These are phyloP conservation scores for Sprattus sprattus DNA, from an alignment of 2,113 vertebrate genomes.

Conservation along the genomic window DNA sequence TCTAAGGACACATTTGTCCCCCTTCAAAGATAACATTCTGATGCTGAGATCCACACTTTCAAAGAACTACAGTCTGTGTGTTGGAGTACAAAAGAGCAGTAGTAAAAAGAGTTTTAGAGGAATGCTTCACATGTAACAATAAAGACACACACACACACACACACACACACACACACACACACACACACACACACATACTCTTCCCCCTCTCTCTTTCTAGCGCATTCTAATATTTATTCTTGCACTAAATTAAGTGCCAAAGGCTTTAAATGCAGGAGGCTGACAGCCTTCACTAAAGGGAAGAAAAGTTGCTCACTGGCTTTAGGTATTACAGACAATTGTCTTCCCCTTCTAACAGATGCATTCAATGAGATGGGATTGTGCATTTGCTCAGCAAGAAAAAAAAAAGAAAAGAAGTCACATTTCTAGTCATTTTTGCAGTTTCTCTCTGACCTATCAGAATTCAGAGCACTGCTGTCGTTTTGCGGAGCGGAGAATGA, in stretches of 20 bases:
- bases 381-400: too few relatives aligned
- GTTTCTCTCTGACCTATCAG: neutral
- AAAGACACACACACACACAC: too few relatives aligned
- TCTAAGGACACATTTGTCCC: conserved; percentile 4
- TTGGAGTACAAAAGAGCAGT: neutral
- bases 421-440: too few relatives aligned
- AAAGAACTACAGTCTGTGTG: neutral
- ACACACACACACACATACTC: too few relatives aligned
- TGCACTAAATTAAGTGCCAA: neutral
- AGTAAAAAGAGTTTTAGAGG: too few relatives aligned
- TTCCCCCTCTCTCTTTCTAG: neutral
- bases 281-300: neutral
- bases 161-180: too few relatives aligned
- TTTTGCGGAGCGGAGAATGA: neutral
- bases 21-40: neutral
- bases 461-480: neutral
- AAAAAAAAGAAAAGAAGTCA: too few relatives aligned
- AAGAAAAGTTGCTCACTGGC: neutral
- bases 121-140: too few relatives aligned
- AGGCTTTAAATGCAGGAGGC: neutral
- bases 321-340: neutral
- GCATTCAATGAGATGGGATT: neutral
- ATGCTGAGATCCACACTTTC: neutral
- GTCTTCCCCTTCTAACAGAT: neutral
- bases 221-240: neutral